Percentiles rank a stretch among this genome's conserved stretches.
Conservation (phyloP, 2,113 vertebrate genomes). For the Melanostigma gelatinosum region DNA sequence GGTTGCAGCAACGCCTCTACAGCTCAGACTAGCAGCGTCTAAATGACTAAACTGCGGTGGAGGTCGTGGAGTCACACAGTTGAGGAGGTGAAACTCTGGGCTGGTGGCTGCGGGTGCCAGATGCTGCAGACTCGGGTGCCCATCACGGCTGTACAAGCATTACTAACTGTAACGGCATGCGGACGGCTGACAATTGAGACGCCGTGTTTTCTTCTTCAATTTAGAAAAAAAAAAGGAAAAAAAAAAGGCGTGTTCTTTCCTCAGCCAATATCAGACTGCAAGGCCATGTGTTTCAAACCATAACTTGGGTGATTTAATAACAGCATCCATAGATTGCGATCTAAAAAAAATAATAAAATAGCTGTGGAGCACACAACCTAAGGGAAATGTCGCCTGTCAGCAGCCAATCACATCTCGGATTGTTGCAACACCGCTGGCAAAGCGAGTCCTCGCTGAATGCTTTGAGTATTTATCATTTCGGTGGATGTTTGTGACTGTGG, state of each 20-base stretch:
- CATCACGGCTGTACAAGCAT: slow-evolving; percentile 34
- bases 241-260: slow-evolving; percentile 39
- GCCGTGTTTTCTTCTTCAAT: slow-evolving; percentile 46
- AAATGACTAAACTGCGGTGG: slow-evolving; percentile 18
- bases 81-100: slow-evolving; percentile 66
- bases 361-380: slow-evolving; percentile 52
- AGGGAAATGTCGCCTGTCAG: slow-evolving; percentile 75
- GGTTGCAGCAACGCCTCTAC: slow-evolving; percentile 5
- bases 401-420: slow-evolving; percentile 60
- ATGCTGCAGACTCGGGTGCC: slow-evolving; percentile 45
- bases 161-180: slow-evolving; percentile 44
- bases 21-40: slow-evolving; percentile 11
- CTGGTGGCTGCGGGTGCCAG: slow-evolving; percentile 47
- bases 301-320: slow-evolving; percentile 69
- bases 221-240: background rate
- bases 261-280: slow-evolving; percentile 38
- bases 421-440: slow-evolving; percentile 71
- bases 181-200: slow-evolving; percentile 10
- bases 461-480: slow-evolving; percentile 68
- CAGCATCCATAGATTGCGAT: slow-evolving; percentile 56
- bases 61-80: slow-evolving; percentile 52
- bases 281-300: slow-evolving; percentile 61
- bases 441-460: slow-evolving; percentile 40
- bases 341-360: slow-evolving; percentile 49
- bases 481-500: slow-evolving; percentile 63